A percentile compares a stretch with the other conserved stretches of the same genome.
These are phyloP conservation scores for Anthopleura sola DNA, from an alignment of 64 coral and sea anemone genomes.

Conservation along the genomic window DNA sequence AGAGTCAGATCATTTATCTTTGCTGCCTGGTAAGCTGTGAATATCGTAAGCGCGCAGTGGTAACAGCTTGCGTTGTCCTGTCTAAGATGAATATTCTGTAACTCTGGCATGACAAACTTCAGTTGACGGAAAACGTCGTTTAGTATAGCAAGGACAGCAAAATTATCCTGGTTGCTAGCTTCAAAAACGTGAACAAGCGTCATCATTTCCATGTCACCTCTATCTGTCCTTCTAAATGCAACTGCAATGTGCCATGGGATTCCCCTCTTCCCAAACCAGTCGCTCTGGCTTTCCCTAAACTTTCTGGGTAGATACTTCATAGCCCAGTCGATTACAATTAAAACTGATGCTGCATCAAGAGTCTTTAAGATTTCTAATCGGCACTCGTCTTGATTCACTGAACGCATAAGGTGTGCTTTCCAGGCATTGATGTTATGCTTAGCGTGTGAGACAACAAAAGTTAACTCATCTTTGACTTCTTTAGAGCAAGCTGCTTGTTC, in stretches of 20 bases:
- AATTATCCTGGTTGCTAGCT: constrained; percentile 27
- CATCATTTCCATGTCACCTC: constrained; percentile 12
- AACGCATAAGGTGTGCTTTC: constrained; percentile 41
- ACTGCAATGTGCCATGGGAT: constrained; percentile 38
- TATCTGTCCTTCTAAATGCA: neutral
- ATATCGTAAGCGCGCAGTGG: constrained; percentile 14
- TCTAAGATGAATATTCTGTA: constrained; percentile 1
- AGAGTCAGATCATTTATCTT: neutral
- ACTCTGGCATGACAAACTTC: constrained; percentile 15
- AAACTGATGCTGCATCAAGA: constrained; percentile 23
- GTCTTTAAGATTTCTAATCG: constrained; percentile 19
- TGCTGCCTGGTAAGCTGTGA: constrained; percentile 11
- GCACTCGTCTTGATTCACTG: constrained; percentile 42
- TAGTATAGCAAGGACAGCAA: constrained; percentile 27
- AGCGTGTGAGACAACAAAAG: constrained; percentile 18
- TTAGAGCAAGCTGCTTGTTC: neutral
- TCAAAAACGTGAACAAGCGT: constrained; percentile 35
- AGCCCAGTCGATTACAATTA: constrained; percentile 27
- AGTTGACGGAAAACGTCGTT: constrained; percentile 31
- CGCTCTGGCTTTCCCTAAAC: constrained; percentile 34
- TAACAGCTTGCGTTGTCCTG: constrained; percentile 45
- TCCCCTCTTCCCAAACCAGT: constrained; percentile 37
- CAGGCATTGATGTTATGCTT: constrained; percentile 31
- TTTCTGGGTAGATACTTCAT: constrained; percentile 33
- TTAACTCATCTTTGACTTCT: constrained; percentile 14